Percentiles rank a stretch among this genome's conserved stretches.
Evolutionary conservation across 2,797 vertebrate genomes (phyloP).

Genomic region (Ambastaia sidthimunki): DNA sequence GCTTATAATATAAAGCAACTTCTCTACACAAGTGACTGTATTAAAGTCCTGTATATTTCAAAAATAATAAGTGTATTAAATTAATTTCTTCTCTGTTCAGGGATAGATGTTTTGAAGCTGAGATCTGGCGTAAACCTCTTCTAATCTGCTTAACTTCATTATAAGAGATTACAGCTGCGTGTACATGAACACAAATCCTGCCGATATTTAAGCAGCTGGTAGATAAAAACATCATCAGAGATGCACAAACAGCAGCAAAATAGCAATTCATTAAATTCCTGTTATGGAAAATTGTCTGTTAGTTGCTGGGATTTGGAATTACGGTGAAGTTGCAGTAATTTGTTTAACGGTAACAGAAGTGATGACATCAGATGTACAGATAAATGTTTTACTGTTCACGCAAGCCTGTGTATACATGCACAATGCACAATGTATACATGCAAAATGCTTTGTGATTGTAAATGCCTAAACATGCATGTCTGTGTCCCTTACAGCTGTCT

Average conservation of each 20-base stretch:
- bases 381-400: too few relatives aligned
- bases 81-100: slow-evolving; percentile 52
- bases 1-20: slow-evolving; percentile 18
- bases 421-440: too few relatives aligned
- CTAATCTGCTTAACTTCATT: slow-evolving; percentile 78
- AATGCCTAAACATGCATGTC: too few relatives aligned
- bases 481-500: too few relatives aligned
- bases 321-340: slow-evolving; percentile 64
- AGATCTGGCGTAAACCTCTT: slow-evolving; percentile 56
- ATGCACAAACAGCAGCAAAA: slow-evolving; percentile 76
- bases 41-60: slow-evolving; percentile 36
- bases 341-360: slow-evolving; percentile 60
- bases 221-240: slow-evolving; percentile 76
- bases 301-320: slow-evolving; percentile 69
- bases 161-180: slow-evolving; percentile 75
- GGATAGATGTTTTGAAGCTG: slow-evolving; percentile 49
- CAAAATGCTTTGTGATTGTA: too few relatives aligned
- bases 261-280: slow-evolving; percentile 76
- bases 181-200: slow-evolving; percentile 74
- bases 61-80: slow-evolving; percentile 51
- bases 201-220: slow-evolving; percentile 72
- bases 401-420: too few relatives aligned
- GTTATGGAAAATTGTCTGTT: slow-evolving; percentile 62
- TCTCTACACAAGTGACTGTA: slow-evolving; percentile 27
- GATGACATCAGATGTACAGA: slow-evolving; percentile 39